Base-by-base conservation (phyloP, 2,797 vertebrate species). In the Menidia menidia region DNA sequence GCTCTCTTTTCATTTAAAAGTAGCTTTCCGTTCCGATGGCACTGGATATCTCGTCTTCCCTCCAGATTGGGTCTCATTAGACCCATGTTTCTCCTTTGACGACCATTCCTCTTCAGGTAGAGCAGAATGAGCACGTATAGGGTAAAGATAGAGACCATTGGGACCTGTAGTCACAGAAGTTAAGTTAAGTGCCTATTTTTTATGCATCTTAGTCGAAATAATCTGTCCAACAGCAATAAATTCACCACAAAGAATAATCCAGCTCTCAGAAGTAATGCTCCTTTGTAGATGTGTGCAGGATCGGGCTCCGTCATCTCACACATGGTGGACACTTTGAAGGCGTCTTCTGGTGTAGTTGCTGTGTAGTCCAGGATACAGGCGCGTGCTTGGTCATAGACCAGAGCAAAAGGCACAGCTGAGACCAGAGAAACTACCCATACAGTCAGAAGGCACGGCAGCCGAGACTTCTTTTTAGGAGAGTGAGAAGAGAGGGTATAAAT, bases 271-370 rank as follows among this genome's bases (percentile, higher is more conserved):
- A 95, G 88, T 13, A 95, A 60, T 13, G 92, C 89, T 13, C 88
- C 89, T 80, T 90, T 94, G 80, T 95, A 95, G 33, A 95, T 74
- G 35, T 86, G 78, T 3, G 87, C 92, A 39, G 93, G 94, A 55
- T 94, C 93, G 7, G 89, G 78, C 64, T 95, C 94, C 0, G 74
- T 89, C 94, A 95, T 93, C 75, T 95, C 94, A 72, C 94, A 95
- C 86, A 94, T 92, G 43, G 91, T 94, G 67, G 94, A 94, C 3
- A 93, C 77, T 15, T 91, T 87, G 41, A 95, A 90, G 25, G 90
- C 86, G 0, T 92, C 89, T 45, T 93, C 81, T 7, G 61, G 87
- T 16, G 78, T 88, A 6, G 84, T 72, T 15, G 94, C 92, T 0
- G 91, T 92, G 71, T 93, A 94, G 83, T 95, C 93, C 51, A 94